Conservation (phyloP, 2,113 vertebrate genomes). For the Corvus hawaiiensis region DNA sequence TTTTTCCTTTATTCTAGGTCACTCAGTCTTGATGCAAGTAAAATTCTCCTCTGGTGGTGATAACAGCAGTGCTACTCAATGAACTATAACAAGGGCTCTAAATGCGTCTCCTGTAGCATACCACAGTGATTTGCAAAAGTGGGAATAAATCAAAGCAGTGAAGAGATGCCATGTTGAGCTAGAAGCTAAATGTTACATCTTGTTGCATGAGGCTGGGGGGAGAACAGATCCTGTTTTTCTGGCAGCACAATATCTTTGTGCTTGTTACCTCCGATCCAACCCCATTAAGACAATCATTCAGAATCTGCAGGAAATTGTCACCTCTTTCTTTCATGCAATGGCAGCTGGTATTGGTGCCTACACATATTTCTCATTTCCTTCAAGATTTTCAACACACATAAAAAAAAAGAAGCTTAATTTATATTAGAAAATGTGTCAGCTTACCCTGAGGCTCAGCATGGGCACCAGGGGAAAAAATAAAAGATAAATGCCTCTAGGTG, state of each 20-base stretch:
- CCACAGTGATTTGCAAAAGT: slow-evolving; percentile 74
- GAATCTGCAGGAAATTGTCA: slow-evolving; percentile 67
- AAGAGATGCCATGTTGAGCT: slow-evolving; percentile 68
- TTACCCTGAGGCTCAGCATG: slow-evolving; percentile 66
- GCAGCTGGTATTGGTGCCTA: slow-evolving; percentile 68
- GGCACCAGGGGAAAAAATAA: slow-evolving; percentile 60
- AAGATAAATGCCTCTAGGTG: slow-evolving; percentile 73
- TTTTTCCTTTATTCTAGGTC: slow-evolving; percentile 68
- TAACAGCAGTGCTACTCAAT: slow-evolving; percentile 63
- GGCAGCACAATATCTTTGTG: slow-evolving; percentile 60
- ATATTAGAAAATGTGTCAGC: slow-evolving; percentile 72
- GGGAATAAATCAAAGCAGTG: slow-evolving; percentile 73
- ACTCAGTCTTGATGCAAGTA: slow-evolving; percentile 43
- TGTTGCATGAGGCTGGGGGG: slow-evolving; percentile 59
- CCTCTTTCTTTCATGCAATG: slow-evolving; percentile 65
- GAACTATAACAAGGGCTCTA: slow-evolving; percentile 63
- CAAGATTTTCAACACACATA: slow-evolving; percentile 64
- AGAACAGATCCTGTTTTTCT: slow-evolving; percentile 58
- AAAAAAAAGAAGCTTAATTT: slow-evolving; percentile 68
- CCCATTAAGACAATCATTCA: slow-evolving; percentile 71
- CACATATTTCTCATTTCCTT: slow-evolving; percentile 67
- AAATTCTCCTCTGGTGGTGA: slow-evolving; percentile 62
- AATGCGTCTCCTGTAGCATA: slow-evolving; percentile 65
- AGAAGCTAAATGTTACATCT: slow-evolving; percentile 78
- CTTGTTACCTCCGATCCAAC: slow-evolving; percentile 61